phyloP scores from a whole-genome alignment of 2,888 invertebrate genomes.

The Limulus polyphemus region DNA sequence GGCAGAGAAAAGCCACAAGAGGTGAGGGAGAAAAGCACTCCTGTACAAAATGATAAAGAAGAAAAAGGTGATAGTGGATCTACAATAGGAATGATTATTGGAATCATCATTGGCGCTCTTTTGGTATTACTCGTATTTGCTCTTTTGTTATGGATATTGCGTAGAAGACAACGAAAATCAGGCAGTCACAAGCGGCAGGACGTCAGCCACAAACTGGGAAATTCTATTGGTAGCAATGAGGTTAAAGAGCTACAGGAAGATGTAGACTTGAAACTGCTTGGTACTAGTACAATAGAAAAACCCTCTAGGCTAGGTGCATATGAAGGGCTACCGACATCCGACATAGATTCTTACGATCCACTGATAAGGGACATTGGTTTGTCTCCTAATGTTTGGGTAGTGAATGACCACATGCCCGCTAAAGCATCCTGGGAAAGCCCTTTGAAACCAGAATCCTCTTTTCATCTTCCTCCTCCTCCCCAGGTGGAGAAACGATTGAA shows the following conservation, averaged over 20 bases:
- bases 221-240: slow-evolving; percentile 13
- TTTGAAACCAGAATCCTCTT: slow-evolving; percentile 9
- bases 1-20: slow-evolving; percentile 23
- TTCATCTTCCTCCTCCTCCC: slow-evolving; percentile 5
- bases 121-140: slow-evolving; percentile 16
- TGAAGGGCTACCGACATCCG: slow-evolving; percentile 18
- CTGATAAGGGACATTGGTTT: slow-evolving; percentile 8
- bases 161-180: slow-evolving; percentile 12
- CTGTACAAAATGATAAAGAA: slow-evolving; percentile 1
- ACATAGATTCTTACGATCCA: slow-evolving; percentile 16
- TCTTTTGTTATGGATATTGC: slow-evolving; percentile 16
- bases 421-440: slow-evolving; percentile 16
- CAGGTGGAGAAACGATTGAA: slow-evolving; percentile 8
- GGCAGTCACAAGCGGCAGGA: slow-evolving; percentile 18
- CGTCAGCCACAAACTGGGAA: slow-evolving; percentile 14
- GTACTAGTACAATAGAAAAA: neutral
- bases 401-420: slow-evolving; percentile 15
- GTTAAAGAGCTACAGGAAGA: slow-evolving; percentile 9
- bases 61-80: slow-evolving; percentile 10
- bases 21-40: slow-evolving; percentile 14
- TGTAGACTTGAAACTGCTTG: slow-evolving; percentile 17
- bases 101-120: slow-evolving; percentile 17
- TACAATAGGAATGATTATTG: slow-evolving; percentile 18
- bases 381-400: slow-evolving; percentile 19
- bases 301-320: slow-evolving; percentile 11